Conservation (phyloP, 1,140 invertebrate genomes). For the Camponotus vicinus region DNA sequence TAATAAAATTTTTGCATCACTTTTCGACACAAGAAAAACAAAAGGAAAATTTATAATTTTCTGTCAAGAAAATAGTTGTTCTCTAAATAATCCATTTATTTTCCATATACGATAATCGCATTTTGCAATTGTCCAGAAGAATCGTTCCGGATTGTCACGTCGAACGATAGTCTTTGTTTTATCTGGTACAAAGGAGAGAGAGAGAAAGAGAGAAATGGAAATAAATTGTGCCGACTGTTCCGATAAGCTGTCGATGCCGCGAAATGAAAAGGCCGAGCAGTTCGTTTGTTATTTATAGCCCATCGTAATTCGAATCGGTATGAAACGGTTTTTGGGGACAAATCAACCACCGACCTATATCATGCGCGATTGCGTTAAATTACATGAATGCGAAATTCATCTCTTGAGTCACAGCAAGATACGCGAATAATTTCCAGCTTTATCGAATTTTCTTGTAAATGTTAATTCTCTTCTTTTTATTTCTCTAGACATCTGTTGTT, state of each 20-base stretch:
- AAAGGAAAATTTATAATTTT: neutral
- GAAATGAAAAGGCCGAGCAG: slow-evolving; percentile 29
- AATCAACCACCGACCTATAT: neutral
- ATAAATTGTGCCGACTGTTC: slow-evolving; percentile 41
- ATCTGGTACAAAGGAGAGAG: neutral
- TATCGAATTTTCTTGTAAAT: neutral
- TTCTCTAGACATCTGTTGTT: neutral
- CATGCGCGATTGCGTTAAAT: slow-evolving; percentile 14
- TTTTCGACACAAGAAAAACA: neutral
- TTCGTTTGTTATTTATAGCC: slow-evolving; percentile 36
- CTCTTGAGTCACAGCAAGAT: neutral
- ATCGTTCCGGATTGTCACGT: slow-evolving; percentile 20
- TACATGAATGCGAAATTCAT: slow-evolving; percentile 9
- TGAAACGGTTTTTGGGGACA: slow-evolving; percentile 18
- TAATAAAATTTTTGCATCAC: neutral
- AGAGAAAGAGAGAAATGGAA: neutral
- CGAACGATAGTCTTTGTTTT: slow-evolving; percentile 7
- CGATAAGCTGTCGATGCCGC: slow-evolving; percentile 31
- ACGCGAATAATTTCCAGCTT: slow-evolving; percentile 24
- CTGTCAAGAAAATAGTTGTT: neutral
- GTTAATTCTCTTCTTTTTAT: slow-evolving; percentile 4
- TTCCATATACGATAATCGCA: slow-evolving; percentile 13
- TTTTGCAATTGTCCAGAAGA: slow-evolving; percentile 26
- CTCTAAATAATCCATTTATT: neutral
- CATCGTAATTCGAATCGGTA: neutral